Base-by-base conservation (phyloP, 2,113 vertebrate genomes). In the Heliornis fulica region DNA sequence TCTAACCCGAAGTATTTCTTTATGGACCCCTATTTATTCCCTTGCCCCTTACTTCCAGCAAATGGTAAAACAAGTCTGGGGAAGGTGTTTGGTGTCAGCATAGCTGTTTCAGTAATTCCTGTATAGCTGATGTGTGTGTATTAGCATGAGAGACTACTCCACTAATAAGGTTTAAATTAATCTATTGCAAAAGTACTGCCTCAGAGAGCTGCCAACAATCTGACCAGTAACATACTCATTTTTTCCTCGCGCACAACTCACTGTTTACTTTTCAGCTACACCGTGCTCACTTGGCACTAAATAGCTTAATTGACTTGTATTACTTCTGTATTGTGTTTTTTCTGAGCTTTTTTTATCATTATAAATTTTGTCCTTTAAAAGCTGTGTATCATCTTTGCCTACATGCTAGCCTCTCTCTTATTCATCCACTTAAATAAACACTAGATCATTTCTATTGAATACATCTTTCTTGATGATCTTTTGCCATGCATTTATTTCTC, bases 91-190 rank as follows among this genome's bases (percentile, higher is more conserved):
- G 79, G 25, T 88, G 86, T 82, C 80, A 70, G 43, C 15, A 16
- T 31, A 87, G 51, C 65, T 64, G 54, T 77, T 92, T 75, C 77
- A 93, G 74, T 89, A 87, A 95, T 89, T 94, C 93, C 89, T 89
- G 79, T 75, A 94, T 29, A 96, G 61, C 80, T 65, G 51, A 94
- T 94, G 95, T 85, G 64, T 94, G 95, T 85, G 64, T 75, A 88
- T 78, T 60, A 91, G 69, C 69, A 83, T 50, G 41, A 93, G 81
- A 93, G 60, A 83, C 90, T 66, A 95, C 87, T 75, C 64, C 84
- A 86, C 87, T 91, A 96, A 91, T 32, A 93, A 91, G 91, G 63
- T 87, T 95, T 89, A 96, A 96, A 83, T 92, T 80, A 94, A 93
- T 95, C 80, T 94, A 91, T 87, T 93, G 92, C 80, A 93, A 84